Base-by-base conservation (phyloP, 2,888 invertebrate genomes). In the Tinea trinotella region DNA sequence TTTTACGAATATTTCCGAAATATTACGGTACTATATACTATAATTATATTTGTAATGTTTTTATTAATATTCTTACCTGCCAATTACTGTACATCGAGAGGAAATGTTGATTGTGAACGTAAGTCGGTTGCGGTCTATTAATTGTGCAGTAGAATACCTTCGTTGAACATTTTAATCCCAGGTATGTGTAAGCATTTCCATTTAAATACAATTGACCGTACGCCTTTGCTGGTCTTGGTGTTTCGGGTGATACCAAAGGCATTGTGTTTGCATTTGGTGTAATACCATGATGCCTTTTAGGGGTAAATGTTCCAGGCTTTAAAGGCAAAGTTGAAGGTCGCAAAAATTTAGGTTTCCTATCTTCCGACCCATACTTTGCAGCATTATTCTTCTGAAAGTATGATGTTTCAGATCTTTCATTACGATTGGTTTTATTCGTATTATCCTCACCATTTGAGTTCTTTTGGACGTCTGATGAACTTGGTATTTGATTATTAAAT, bases 11-110 rank as follows among this genome's bases (percentile, higher is more conserved):
- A n/a, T n/a, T n/a, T n/a, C n/a, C n/a, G n/a, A n/a, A n/a, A n/a
- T n/a, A n/a, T n/a, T n/a, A n/a, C n/a, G n/a, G n/a, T n/a, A n/a
- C n/a, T n/a, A n/a, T n/a, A n/a, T n/a, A n/a, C n/a, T n/a, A n/a
- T n/a, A n/a, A n/a, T n/a, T n/a, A n/a, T n/a, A n/a, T n/a, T n/a
- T n/a, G n/a, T n/a, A n/a, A n/a, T n/a, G n/a, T n/a, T n/a, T n/a
- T n/a, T n/a, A n/a, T n/a, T n/a, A 30, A 20, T 7, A 3, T 6
- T 22, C 46, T 87, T 70, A 92, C 92, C 85, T 92, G 92, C 95
- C 98, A 98, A 72, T 97, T 97, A 54, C 97, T 97, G 74, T 98
- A 98, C 98, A 98, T 98, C 40, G 97, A 98, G 54, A 98, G 81
- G 64, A 93, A 94, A 67, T 94, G 93, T 73, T 93, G 92, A 64